Base-by-base conservation (phyloP, 2,888 invertebrate genomes). In the Noctua pronuba region DNA sequence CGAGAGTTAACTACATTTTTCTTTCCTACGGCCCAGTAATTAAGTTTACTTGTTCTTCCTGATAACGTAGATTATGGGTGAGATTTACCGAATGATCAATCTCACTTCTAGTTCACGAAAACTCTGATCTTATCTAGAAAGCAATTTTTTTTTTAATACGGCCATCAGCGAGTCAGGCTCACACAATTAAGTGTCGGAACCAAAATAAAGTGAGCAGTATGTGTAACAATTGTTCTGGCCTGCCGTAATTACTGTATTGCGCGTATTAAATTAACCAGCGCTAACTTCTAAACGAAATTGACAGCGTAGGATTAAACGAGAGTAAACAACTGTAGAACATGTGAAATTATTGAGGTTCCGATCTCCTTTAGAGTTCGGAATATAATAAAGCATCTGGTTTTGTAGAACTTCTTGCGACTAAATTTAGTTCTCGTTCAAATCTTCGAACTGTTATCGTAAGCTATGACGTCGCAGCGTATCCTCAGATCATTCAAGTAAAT, bases 401-500 rank as follows among this genome's bases (percentile, higher is more conserved):
- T 52, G 52, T 24, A 49, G 21, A 8, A 10, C 21, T 24, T 24
- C 24, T 24, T 52, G 10, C 24, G 11, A 52, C 24, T 52, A 52
- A 24, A 52, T 52, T 8, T 24, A 52, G 24, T 52, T 52, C 52
- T 52, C 10, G 24, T 52, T 52, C 52, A 8, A 52, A 52, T 52
- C 52, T 52, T 24, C 24, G 52, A 52, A 52, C 52, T 24, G 52
- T 52, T n/a, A 52, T 58, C 10, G n/a, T 44, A 44, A 13, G 24
- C 31, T 74, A 28, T 38, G 52, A 38, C 13, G 18, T 55, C 28
- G n/a, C 41, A 41, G 46, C 38, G 55, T 38, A 18, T 46, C 28
- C 28, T 28, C 18, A 35, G 28, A 38, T 69, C 41, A 41, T 77
- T 62, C 55, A 44, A 64, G 35, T 55, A 46, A 65, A 28, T 38